phyloP scores from a whole-genome alignment of 2,888 invertebrate species.

The Junonia oenone region DNA sequence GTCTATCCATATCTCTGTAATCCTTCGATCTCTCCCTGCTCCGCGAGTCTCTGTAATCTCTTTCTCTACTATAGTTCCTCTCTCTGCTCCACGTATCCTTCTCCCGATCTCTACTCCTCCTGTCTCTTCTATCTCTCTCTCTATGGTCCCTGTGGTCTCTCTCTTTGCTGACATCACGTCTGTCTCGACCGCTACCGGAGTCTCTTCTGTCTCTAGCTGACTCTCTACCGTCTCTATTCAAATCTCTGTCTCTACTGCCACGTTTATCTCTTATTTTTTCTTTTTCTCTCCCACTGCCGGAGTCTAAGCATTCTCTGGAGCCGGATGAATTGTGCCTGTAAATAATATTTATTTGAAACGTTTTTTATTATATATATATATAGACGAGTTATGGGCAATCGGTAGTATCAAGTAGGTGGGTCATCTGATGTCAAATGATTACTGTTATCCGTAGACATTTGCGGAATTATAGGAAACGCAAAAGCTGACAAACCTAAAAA shows the following conservation, averaged over 20 bases:
- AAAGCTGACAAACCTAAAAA: too few species aligned
- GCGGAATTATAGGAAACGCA: too few species aligned
- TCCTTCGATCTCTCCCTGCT: conserved; percentile 71
- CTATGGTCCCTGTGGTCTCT: conserved; percentile 48
- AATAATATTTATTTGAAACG: background rate
- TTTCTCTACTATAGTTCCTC: conserved; percentile 67
- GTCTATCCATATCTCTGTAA: conserved; percentile 72
- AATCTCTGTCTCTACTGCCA: conserved; percentile 62
- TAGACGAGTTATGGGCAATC: too few species aligned
- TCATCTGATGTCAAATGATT: too few species aligned
- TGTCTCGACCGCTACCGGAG: conserved; percentile 67
- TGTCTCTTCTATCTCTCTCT: conserved; percentile 51
- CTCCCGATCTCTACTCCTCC: conserved; percentile 61
- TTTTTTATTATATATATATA: background rate
- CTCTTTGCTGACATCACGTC: conserved; percentile 59
- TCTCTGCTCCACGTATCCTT: conserved; percentile 63
- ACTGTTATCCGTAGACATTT: too few species aligned
- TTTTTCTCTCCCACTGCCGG: conserved; percentile 74
- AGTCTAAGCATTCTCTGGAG: conserved; percentile 69
- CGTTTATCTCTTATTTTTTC: conserved; percentile 63
- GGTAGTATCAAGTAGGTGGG: too few species aligned
- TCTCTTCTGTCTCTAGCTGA: conserved; percentile 68
- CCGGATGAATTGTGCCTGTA: conserved; percentile 69
- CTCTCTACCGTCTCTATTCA: conserved; percentile 52
- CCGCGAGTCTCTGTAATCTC: conserved; percentile 61